A percentile compares a stretch with the other conserved stretches of the same genome.
Evolutionary conservation across 2,113 vertebrate genomes (phyloP).

Genomic region (Lepus europaeus): DNA sequence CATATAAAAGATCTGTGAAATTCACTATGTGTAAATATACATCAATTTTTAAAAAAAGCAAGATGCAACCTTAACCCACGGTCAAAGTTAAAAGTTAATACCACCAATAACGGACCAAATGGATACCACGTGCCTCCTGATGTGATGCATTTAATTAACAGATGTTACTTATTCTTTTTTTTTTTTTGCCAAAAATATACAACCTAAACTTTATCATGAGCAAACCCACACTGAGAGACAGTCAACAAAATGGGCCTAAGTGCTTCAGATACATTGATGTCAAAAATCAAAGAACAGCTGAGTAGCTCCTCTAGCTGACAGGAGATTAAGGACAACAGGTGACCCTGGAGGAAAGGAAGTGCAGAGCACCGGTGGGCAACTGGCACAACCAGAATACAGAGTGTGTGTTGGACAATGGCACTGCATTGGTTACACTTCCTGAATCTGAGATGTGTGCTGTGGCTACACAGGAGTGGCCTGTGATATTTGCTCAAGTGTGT

Average conservation of each 20-base stretch:
- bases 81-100: neutral
- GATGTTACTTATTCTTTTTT: neutral
- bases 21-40: constrained; percentile 14
- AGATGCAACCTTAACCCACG: neutral
- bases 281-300: neutral
- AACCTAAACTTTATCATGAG: constrained; percentile 24
- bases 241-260: neutral
- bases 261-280: constrained; percentile 32
- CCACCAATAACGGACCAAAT: neutral
- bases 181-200: neutral
- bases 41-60: neutral
- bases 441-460: neutral
- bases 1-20: constrained; percentile 24
- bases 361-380: neutral
- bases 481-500: neutral
- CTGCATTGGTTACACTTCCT: neutral
- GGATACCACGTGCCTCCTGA: neutral
- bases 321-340: neutral
- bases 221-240: neutral
- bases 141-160: neutral
- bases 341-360: neutral
- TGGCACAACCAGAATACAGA: neutral
- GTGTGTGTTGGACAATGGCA: neutral
- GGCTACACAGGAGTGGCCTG: neutral
- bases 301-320: neutral